Evolutionary conservation across 2,797 vertebrate genomes (phyloP).

Genomic region (Diplodus sargus): DNA sequence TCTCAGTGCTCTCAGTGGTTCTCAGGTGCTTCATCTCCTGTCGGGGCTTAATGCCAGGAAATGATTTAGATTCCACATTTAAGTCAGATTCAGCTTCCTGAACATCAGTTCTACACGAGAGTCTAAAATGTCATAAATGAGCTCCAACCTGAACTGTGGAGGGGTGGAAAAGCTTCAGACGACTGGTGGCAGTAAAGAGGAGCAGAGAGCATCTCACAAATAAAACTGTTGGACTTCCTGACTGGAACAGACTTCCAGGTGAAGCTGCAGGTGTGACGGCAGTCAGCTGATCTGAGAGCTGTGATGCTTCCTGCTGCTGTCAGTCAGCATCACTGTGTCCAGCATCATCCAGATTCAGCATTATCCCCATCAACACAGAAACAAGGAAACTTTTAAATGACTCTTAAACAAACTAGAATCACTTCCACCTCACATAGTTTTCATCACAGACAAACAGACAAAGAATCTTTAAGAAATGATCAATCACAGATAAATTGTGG

Average conservation of each 20-base stretch:
- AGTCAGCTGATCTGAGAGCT: too few relatives aligned
- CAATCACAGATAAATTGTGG: too few relatives aligned
- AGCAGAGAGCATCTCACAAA: not conserved
- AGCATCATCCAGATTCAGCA: too few relatives aligned
- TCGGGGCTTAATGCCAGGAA: not conserved
- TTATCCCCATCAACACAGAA: too few relatives aligned
- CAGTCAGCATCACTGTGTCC: too few relatives aligned
- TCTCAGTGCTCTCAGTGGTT: not conserved
- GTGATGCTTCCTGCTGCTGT: too few relatives aligned
- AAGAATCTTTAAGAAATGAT: too few relatives aligned
- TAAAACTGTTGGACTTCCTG: not conserved
- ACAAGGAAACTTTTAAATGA: too few relatives aligned
- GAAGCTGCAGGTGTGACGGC: slow-evolving; percentile 15
- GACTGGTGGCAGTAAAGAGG: not conserved
- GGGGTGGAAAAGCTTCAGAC: not conserved
- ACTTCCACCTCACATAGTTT: too few relatives aligned
- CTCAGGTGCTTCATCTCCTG: not conserved
- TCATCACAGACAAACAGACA: too few relatives aligned
- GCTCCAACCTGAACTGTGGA: not conserved
- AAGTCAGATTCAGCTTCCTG: not conserved
- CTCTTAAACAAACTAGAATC: too few relatives aligned
- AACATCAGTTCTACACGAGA: not conserved
- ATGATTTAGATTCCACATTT: slow-evolving; percentile 22
- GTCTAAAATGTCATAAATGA: not conserved
- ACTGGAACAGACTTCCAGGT: not conserved